Conservation (phyloP, 2,888 invertebrate genomes). For the Neocrepidodera transversa region DNA sequence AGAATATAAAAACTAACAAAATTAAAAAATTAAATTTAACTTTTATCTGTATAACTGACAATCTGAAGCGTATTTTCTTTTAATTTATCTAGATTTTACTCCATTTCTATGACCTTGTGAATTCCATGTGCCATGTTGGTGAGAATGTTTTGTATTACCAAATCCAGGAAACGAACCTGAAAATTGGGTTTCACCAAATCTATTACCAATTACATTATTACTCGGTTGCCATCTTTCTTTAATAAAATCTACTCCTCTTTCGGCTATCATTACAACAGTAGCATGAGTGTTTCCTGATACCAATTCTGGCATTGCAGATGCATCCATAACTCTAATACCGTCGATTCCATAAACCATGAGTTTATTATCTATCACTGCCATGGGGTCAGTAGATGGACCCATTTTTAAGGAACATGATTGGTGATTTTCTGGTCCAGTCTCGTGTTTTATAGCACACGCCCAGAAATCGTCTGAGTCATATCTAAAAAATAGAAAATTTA, state of each 20-base stretch:
- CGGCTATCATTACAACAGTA: conserved; percentile 59
- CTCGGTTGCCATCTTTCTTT: conserved; percentile 52
- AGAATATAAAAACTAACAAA: too few relatives aligned
- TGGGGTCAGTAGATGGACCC: conserved; percentile 73
- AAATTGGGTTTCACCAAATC: conserved; percentile 17
- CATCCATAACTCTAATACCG: conserved; percentile 64
- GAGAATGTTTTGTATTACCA: not conserved
- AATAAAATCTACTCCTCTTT: conserved; percentile 56
- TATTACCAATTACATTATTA: conserved; percentile 11
- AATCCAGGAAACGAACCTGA: not conserved
- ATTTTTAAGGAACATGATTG: conserved; percentile 85
- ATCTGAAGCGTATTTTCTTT: too few relatives aligned
- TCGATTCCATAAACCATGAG: conserved; percentile 70
- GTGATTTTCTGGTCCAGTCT: conserved; percentile 83
- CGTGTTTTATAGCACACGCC: conserved; percentile 73
- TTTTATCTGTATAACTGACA: too few relatives aligned
- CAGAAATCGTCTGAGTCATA: conserved; percentile 75
- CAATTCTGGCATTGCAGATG: conserved; percentile 57
- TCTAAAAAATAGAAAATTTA: conserved; percentile 21
- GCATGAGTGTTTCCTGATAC: conserved; percentile 59
- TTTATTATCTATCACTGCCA: conserved; percentile 77
- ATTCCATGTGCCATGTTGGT: not conserved
- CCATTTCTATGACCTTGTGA: not conserved
- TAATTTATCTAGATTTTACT: too few relatives aligned
- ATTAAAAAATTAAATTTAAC: too few relatives aligned